Evolutionary conservation across 2,888 invertebrate species (phyloP).

Genomic region (Sphaerophoria rueppellii): DNA sequence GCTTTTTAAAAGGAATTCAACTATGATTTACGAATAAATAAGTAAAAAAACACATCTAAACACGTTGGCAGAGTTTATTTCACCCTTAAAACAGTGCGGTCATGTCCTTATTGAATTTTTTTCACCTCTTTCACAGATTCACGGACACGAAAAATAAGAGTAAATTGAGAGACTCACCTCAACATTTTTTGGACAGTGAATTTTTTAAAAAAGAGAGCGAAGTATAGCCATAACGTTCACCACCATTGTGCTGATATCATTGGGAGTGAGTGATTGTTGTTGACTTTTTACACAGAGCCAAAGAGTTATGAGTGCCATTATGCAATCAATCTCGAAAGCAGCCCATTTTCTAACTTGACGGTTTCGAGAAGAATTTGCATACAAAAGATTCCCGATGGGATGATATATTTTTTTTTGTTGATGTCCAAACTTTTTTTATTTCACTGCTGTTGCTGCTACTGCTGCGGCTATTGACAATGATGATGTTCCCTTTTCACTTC

Average conservation of each 20-base stretch:
- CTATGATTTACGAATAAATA: too few species aligned
- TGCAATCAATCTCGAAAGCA: slow-evolving; percentile 71
- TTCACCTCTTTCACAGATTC: too few species aligned
- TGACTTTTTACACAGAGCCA: slow-evolving; percentile 62
- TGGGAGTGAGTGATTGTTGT: slow-evolving; percentile 70
- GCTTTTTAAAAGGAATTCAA: too few species aligned
- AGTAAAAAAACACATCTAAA: too few species aligned
- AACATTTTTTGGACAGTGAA: too few species aligned
- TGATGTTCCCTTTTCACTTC: background rate
- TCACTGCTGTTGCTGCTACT: background rate
- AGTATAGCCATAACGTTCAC: background rate
- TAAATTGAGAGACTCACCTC: too few species aligned
- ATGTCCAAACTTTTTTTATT: slow-evolving; percentile 1
- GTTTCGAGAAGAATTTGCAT: slow-evolving; percentile 71
- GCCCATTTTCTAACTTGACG: slow-evolving; percentile 63
- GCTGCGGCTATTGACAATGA: background rate
- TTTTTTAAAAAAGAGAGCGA: too few species aligned
- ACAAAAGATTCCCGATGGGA: slow-evolving; percentile 69
- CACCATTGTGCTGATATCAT: slow-evolving; percentile 49
- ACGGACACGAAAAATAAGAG: too few species aligned
- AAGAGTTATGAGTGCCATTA: slow-evolving; percentile 71
- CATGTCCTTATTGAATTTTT: too few species aligned
- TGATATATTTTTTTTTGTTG: slow-evolving; percentile 38
- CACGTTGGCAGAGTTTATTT: too few species aligned
- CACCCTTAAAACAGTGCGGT: too few species aligned